Percentiles rank a stretch among this genome's conserved stretches.
Conservation (phyloP, 2,888 invertebrate species). For the Coenonympha arcania region DNA sequence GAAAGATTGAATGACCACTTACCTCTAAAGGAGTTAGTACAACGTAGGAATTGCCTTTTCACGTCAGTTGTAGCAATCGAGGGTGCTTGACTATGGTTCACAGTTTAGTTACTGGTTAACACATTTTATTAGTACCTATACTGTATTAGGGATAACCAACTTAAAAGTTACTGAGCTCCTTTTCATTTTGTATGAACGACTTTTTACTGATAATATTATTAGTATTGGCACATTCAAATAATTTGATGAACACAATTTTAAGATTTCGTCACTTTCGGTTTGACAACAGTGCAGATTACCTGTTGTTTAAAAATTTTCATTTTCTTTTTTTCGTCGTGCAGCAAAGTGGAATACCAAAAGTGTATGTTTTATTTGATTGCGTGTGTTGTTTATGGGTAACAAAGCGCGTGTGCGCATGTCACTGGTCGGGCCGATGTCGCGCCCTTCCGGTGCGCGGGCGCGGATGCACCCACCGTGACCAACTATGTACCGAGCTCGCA, state of each 20-base stretch:
- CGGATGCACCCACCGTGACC: slow-evolving; percentile 53
- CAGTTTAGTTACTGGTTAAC: slow-evolving; percentile 5
- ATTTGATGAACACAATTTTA: too few relatives aligned
- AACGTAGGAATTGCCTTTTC: slow-evolving; percentile 46
- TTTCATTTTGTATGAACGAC: too few relatives aligned
- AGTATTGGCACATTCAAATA: too few relatives aligned
- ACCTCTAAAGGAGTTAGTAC: slow-evolving; percentile 38
- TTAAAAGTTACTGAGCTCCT: too few relatives aligned
- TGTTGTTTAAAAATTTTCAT: too few relatives aligned
- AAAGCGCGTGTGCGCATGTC: slow-evolving; percentile 59
- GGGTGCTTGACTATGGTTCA: slow-evolving; percentile 37
- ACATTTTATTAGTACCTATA: background rate
- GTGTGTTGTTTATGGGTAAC: slow-evolving; percentile 52
- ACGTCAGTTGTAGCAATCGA: slow-evolving; percentile 39
- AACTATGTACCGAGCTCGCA: slow-evolving; percentile 51
- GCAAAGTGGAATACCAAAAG: background rate
- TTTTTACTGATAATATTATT: too few relatives aligned
- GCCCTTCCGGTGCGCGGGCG: slow-evolving; percentile 70
- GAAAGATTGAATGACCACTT: slow-evolving; percentile 36
- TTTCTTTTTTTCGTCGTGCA: background rate
- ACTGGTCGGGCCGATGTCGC: slow-evolving; percentile 64
- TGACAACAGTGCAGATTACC: too few relatives aligned
- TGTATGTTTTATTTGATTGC: slow-evolving; percentile 31
- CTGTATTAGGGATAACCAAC: too few relatives aligned
- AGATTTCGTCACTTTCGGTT: too few relatives aligned